Percentiles rank a stretch among this genome's conserved stretches.
Evolutionary conservation across 2,797 vertebrate species (phyloP).

Genomic region (Lutjanus argentimaculatus): DNA sequence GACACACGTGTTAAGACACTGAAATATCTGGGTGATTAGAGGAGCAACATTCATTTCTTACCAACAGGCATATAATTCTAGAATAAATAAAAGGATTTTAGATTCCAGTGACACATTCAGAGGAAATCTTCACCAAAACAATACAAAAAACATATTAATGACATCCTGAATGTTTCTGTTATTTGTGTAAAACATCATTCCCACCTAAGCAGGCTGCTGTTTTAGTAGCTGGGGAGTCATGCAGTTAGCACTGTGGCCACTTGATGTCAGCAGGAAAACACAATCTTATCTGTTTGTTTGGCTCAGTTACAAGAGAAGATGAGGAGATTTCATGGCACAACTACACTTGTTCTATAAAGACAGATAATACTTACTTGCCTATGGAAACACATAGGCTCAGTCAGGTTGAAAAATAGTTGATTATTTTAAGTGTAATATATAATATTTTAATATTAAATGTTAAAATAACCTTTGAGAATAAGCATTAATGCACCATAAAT

Average conservation of each 20-base stretch:
- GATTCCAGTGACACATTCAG: neutral
- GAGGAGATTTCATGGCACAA: conserved; percentile 33
- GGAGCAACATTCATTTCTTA: neutral
- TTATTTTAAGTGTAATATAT: neutral
- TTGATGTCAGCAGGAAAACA: conserved; percentile 79
- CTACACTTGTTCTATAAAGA: neutral
- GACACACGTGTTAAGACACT: neutral
- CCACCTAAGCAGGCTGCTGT: neutral
- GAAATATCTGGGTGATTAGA: neutral
- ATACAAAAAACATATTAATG: neutral
- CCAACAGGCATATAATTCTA: neutral
- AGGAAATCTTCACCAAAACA: neutral
- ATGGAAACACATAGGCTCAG: neutral
- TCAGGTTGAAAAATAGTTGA: neutral
- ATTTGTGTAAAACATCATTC: neutral
- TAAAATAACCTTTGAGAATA: neutral
- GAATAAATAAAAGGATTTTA: neutral
- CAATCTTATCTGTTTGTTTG: conserved; percentile 30
- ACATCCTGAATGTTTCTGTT: neutral
- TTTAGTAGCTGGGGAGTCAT: conserved; percentile 15
- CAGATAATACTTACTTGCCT: conserved; percentile 1
- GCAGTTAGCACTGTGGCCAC: conserved; percentile 70
- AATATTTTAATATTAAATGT: neutral
- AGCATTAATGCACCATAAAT: neutral
- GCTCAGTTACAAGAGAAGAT: conserved; percentile 31